Evolutionary conservation across 2,797 vertebrate genomes (phyloP).

Genomic region (Channallabes apus): DNA sequence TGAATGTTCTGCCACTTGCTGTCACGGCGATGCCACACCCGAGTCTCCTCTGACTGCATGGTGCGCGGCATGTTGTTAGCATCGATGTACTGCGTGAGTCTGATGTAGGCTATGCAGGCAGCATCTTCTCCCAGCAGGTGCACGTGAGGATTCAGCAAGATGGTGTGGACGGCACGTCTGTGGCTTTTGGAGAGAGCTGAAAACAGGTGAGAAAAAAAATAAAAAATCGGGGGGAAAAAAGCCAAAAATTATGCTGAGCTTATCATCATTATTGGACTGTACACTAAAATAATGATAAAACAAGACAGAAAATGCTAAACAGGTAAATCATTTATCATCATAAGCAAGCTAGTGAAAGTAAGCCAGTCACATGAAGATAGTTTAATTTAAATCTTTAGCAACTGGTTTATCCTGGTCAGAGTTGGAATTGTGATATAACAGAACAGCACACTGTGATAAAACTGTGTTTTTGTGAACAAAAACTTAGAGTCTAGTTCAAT

Average conservation of each 20-base stretch:
- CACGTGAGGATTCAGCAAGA: conserved; percentile 94
- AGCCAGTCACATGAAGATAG: not conserved
- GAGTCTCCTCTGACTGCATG: conserved; percentile 95
- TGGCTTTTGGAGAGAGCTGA: conserved; percentile 88
- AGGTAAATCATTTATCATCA: not conserved
- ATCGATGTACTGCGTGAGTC: conserved; percentile 95
- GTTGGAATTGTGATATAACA: not conserved
- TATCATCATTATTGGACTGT: not conserved
- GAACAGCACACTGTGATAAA: not conserved
- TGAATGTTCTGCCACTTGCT: conserved; percentile 98
- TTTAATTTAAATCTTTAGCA: not conserved
- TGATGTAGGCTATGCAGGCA: conserved; percentile 94
- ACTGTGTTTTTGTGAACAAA: not conserved
- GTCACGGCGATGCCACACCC: conserved; percentile 96
- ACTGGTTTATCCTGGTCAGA: not conserved
- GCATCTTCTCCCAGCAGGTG: conserved; percentile 95
- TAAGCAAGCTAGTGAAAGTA: not conserved
- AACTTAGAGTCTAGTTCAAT: not conserved
- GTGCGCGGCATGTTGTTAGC: conserved; percentile 86
- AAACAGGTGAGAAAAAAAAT: too few relatives aligned
- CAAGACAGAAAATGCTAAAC: not conserved
- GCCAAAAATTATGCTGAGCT: not conserved
- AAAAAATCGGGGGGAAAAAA: not conserved
- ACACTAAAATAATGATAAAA: too few relatives aligned
- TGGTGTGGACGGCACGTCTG: conserved; percentile 88